phyloP scores from a whole-genome alignment of 1,140 invertebrate species.

The Ctenoplectra terminalis region DNA sequence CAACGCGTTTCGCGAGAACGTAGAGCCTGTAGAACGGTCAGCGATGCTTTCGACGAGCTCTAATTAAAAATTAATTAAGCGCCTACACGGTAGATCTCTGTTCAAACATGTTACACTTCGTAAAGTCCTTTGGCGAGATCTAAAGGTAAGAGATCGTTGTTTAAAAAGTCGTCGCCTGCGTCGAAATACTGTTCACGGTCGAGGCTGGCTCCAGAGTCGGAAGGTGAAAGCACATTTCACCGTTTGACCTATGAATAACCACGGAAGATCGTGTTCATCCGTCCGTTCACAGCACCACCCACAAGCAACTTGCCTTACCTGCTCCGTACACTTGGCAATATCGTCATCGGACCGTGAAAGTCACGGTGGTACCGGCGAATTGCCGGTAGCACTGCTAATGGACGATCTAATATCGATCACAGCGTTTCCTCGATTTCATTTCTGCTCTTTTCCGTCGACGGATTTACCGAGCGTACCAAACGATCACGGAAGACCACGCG shows the following conservation, averaged over 20 bases:
- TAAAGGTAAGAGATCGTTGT: not conserved
- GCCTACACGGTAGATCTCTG: not conserved
- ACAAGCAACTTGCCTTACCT: conserved; percentile 6
- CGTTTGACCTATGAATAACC: conserved; percentile 53
- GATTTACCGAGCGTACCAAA: not conserved
- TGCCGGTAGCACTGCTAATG: not conserved
- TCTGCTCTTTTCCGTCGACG: not conserved
- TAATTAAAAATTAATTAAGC: not conserved
- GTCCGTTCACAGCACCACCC: conserved; percentile 27
- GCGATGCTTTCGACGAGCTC: not conserved
- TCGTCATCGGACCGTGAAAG: conserved; percentile 50
- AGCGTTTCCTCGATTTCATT: not conserved
- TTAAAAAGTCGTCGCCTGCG: not conserved
- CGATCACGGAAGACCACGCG: not conserved
- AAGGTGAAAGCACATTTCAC: conserved; percentile 66
- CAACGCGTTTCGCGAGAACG: not conserved
- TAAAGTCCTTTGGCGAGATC: no score
- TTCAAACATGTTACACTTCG: not conserved
- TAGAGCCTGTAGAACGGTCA: not conserved
- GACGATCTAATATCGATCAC: not conserved
- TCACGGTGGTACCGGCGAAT: conserved; percentile 14
- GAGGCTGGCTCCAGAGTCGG: not conserved
- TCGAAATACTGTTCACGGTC: not conserved
- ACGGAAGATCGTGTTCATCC: conserved; percentile 51
- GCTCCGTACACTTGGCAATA: conserved; percentile 24